Conservation (phyloP, 2,113 vertebrate species). For the Sander lucioperca region DNA sequence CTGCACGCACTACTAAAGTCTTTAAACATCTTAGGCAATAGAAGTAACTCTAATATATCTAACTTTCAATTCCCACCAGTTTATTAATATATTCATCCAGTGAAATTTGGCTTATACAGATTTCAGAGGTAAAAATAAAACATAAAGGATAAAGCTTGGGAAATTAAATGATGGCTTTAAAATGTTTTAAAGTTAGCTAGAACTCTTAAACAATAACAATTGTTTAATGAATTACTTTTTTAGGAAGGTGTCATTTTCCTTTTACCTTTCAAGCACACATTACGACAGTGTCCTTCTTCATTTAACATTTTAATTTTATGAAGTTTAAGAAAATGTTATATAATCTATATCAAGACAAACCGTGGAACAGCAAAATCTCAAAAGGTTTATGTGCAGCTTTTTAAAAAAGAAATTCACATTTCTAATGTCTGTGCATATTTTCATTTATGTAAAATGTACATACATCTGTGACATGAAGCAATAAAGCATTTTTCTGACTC, state of each 20-base stretch:
- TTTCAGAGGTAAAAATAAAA: not conserved
- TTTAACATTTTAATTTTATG: not conserved
- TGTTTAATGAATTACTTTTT: not conserved
- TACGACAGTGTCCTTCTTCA: not conserved
- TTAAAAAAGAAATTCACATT: too few relatives aligned
- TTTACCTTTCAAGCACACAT: not conserved
- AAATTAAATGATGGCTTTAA: constrained; percentile 3
- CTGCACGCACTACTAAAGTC: constrained; percentile 74
- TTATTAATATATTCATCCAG: not conserved
- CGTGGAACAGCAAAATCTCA: not conserved
- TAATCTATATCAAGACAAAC: not conserved
- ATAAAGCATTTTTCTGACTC: not conserved
- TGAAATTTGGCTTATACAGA: not conserved
- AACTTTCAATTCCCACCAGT: constrained; percentile 40
- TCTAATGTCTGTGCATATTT: not conserved
- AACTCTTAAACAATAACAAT: not conserved
- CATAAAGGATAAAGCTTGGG: not conserved
- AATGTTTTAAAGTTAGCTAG: not conserved
- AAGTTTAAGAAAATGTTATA: too few relatives aligned
- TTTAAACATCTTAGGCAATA: constrained; percentile 64
- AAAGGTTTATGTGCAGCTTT: not conserved
- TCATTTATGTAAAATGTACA: not conserved
- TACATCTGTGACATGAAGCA: not conserved
- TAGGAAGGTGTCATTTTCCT: not conserved
- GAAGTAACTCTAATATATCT: constrained; percentile 54